Evolutionary conservation across 1,140 invertebrate genomes (phyloP).

Genomic region (Leptinotarsa defecta): DNA sequence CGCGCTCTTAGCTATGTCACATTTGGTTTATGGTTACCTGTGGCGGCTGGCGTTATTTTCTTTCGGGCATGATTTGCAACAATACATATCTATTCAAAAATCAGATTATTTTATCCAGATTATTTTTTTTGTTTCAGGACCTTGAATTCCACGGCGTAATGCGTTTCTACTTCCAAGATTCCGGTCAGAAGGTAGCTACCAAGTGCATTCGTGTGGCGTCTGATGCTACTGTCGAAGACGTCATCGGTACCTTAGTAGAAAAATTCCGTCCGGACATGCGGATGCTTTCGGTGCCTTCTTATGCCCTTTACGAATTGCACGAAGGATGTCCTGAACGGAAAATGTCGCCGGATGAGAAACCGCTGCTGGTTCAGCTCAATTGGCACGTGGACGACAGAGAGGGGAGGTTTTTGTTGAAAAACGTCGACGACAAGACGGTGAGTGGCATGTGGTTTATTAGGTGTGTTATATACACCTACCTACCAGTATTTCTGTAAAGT

Average conservation of each 20-base stretch:
- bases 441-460: constrained; percentile 30
- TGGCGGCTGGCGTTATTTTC: too few species aligned
- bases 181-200: constrained; percentile 95
- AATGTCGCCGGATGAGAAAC: constrained; percentile 88
- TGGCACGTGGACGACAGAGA: constrained; percentile 99
- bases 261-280: constrained; percentile 99
- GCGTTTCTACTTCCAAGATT: constrained; percentile 98
- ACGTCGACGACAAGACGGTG: constrained; percentile 81
- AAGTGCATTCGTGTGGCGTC: constrained; percentile 98
- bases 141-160: constrained; percentile 99
- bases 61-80: too few species aligned
- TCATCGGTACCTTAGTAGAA: constrained; percentile 95
- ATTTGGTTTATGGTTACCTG: too few species aligned
- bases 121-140: constrained; percentile 70
- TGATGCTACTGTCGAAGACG: constrained; percentile 90
- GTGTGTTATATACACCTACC: too few species aligned
- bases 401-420: constrained; percentile 91
- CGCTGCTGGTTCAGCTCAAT: constrained; percentile 96
- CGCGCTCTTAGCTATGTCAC: too few species aligned
- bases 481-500: too few species aligned
- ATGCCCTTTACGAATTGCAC: constrained; percentile 97
- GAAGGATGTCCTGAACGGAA: constrained; percentile 93
- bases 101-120: too few species aligned
- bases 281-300: constrained; percentile 94
- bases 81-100: too few species aligned